phyloP scores from a whole-genome alignment of 2,113 vertebrate genomes.

The Phasianus colchicus region DNA sequence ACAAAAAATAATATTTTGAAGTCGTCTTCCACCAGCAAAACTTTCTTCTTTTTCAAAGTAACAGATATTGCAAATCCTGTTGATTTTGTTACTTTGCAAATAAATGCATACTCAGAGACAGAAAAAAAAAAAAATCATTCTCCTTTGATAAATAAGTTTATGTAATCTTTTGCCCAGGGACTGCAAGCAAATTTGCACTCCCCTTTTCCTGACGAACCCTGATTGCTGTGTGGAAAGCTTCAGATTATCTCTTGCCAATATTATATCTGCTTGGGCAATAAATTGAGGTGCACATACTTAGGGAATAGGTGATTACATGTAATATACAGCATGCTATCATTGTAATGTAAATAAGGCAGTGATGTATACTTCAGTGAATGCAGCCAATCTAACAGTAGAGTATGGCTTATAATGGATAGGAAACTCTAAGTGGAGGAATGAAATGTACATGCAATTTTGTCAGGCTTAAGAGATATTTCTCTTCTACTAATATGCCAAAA shows the following conservation, averaged over 20 bases:
- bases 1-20: background rate
- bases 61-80: background rate
- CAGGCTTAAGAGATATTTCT: constrained; percentile 49
- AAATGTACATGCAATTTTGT: constrained; percentile 54
- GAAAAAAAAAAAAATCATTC: background rate
- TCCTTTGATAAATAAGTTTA: background rate
- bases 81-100: background rate
- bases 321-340: background rate
- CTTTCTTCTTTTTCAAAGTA: background rate
- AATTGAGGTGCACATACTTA: constrained; percentile 9
- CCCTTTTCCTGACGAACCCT: background rate
- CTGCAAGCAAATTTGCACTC: background rate
- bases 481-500: constrained; percentile 32
- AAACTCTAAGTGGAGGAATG: constrained; percentile 42
- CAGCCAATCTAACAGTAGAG: constrained; percentile 42
- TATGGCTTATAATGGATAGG: constrained; percentile 21
- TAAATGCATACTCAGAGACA: background rate
- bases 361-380: constrained; percentile 22
- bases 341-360: constrained; percentile 52
- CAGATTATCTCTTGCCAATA: background rate
- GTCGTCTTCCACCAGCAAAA: background rate
- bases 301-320: constrained; percentile 2
- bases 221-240: background rate
- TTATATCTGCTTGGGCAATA: background rate
- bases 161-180: background rate